Conservation (phyloP, 2,888 invertebrate species). For the Thymelicus acteon region DNA sequence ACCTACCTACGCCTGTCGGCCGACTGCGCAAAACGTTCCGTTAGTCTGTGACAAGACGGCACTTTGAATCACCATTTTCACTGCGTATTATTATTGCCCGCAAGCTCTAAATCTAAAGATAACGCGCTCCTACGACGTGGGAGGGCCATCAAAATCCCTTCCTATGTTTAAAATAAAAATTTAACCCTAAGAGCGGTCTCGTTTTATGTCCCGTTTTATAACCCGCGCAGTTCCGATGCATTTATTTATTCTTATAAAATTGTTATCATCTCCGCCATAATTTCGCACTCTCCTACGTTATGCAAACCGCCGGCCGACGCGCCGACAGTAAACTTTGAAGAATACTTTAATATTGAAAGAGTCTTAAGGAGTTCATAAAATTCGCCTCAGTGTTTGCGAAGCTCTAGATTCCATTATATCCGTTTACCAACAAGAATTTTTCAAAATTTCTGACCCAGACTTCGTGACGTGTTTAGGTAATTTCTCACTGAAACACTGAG, state of each 20-base stretch:
- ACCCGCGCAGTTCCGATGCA: slow-evolving; percentile 58
- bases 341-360: slow-evolving; percentile 57
- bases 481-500: neutral
- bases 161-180: slow-evolving; percentile 85
- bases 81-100: slow-evolving; percentile 61
- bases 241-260: slow-evolving; percentile 74
- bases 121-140: slow-evolving; percentile 70
- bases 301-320: slow-evolving; percentile 47
- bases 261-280: slow-evolving; percentile 62
- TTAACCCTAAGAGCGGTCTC: slow-evolving; percentile 75
- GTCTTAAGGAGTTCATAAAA: slow-evolving; percentile 43
- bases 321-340: slow-evolving; percentile 54
- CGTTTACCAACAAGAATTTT: slow-evolving; percentile 35
- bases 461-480: slow-evolving; percentile 29
- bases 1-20: neutral
- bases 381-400: slow-evolving; percentile 44
- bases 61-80: slow-evolving; percentile 53
- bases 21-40: neutral
- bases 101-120: slow-evolving; percentile 76
- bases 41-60: slow-evolving; percentile 39
- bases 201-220: slow-evolving; percentile 73
- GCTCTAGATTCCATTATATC: slow-evolving; percentile 42
- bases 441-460: slow-evolving; percentile 17
- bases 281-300: slow-evolving; percentile 51
- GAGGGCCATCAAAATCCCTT: slow-evolving; percentile 81